Conservation (phyloP, 2,888 invertebrate species). For the Diaperis boleti region DNA sequence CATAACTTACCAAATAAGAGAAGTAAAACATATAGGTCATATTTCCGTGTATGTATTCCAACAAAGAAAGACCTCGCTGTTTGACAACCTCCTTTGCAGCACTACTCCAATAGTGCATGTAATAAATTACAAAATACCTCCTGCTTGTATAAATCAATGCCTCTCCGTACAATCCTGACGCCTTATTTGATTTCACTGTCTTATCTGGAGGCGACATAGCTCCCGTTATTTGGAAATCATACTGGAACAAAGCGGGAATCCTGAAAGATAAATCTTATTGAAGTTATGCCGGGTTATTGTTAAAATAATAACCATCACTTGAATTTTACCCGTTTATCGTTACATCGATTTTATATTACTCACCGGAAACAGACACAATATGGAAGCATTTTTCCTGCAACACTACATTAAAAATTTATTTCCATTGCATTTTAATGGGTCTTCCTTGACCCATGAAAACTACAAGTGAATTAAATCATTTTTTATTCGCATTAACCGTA, state of each 20-base stretch:
- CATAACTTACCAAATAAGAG: too few relatives aligned
- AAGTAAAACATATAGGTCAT: too few relatives aligned
- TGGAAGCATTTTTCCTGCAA: neutral
- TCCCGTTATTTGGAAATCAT: constrained; percentile 14
- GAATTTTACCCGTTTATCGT: neutral
- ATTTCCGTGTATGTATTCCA: neutral
- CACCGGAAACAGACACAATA: neutral
- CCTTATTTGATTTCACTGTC: constrained; percentile 19
- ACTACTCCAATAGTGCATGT: constrained; percentile 21
- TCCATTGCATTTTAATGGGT: constrained; percentile 20
- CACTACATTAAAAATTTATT: constrained; percentile 14
- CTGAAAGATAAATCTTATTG: constrained; percentile 24
- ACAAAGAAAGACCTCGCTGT: constrained; percentile 7
- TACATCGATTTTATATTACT: constrained; percentile 2
- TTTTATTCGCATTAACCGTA: constrained; percentile 12
- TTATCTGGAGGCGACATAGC: constrained; percentile 13
- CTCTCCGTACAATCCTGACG: constrained; percentile 20
- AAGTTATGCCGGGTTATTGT: constrained; percentile 11
- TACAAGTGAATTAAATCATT: constrained; percentile 11
- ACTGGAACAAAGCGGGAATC: constrained; percentile 15
- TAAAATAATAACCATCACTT: constrained; percentile 7
- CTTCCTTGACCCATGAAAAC: constrained; percentile 17
- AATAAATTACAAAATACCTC: constrained; percentile 30
- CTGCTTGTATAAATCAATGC: constrained; percentile 21
- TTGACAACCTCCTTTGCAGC: constrained; percentile 5